A percentile compares a stretch with the other conserved stretches of the same genome.
phyloP scores from a whole-genome alignment of 2,888 invertebrate species.

The Trissolcus brochymenae region DNA sequence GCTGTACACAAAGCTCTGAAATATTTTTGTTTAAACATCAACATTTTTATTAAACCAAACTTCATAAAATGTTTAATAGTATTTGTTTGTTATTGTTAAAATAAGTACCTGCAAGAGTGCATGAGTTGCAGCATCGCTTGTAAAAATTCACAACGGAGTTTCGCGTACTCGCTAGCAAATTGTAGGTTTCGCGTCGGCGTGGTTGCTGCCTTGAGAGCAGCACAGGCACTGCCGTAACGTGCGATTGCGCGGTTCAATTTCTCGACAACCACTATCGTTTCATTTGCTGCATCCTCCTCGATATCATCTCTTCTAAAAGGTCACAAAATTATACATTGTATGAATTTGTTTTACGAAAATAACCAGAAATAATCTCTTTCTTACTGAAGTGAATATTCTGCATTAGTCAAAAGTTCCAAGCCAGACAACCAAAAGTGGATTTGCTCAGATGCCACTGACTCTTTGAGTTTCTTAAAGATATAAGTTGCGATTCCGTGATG shows the following conservation, averaged over 20 bases:
- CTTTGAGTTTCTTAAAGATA: conserved; percentile 81
- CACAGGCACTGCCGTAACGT: conserved; percentile 73
- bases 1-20: conserved; percentile 86
- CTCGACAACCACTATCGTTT: conserved; percentile 67
- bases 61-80: background rate
- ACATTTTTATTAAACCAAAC: background rate
- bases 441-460: conserved; percentile 89
- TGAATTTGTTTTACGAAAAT: background rate
- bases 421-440: conserved; percentile 92
- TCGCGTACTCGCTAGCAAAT: conserved; percentile 87
- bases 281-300: conserved; percentile 60
- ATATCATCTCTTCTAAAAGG: conserved; percentile 61
- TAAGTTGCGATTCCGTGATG: conserved; percentile 85
- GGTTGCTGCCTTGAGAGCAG: conserved; percentile 81
- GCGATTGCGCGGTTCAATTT: conserved; percentile 72
- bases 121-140: conserved; percentile 82
- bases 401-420: conserved; percentile 85
- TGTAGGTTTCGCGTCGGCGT: conserved; percentile 81
- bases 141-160: conserved; percentile 85
- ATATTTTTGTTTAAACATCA: background rate
- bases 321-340: background rate
- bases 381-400: conserved; percentile 82
- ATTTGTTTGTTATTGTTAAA: too few relatives aligned
- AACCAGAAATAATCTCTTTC: conserved; percentile 58
- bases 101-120: conserved; percentile 80